Conservation (phyloP, 2,797 vertebrate genomes). For the Micromesistius poutassou region DNA sequence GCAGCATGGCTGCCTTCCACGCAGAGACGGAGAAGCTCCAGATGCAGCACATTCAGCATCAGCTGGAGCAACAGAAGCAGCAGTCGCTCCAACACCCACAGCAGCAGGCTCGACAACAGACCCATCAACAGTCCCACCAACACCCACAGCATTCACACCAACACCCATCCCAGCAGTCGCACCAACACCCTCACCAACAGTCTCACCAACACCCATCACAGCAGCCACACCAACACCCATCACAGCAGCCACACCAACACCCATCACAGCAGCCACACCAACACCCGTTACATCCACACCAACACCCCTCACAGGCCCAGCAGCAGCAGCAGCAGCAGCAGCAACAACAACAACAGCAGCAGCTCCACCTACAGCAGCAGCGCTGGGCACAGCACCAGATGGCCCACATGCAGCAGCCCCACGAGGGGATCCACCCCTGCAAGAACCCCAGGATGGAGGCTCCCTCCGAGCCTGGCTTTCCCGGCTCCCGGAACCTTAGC, state of each 20-base stretch:
- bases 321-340: conserved; percentile 75
- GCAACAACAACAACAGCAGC: conserved; percentile 65
- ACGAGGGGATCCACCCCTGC: conserved; percentile 81
- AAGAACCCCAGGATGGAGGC: conserved; percentile 82
- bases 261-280: not conserved
- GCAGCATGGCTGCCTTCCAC: conserved; percentile 80
- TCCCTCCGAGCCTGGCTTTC: conserved; percentile 77
- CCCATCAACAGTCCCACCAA: conserved; percentile 69
- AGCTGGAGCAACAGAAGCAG: conserved; percentile 25
- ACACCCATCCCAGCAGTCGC: conserved; percentile 77
- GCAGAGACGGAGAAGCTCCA: conserved; percentile 83
- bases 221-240: not conserved
- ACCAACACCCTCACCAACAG: conserved; percentile 80
- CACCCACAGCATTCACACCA: conserved; percentile 82
- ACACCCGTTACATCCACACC: conserved; percentile 44
- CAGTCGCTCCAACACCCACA: conserved; percentile 53
- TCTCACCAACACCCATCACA: conserved; percentile 61
- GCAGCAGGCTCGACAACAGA: conserved; percentile 72
- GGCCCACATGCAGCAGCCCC: conserved; percentile 86
- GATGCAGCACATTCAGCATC: conserved; percentile 66
- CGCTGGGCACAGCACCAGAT: conserved; percentile 93
- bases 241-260: conserved; percentile 55
- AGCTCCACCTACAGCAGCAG: conserved; percentile 70
- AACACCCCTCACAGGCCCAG: conserved; percentile 29
- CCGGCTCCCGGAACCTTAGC: conserved; percentile 73